Base-by-base conservation (phyloP, 1,140 invertebrate species). In the Carcinoscorpius rotundicauda region DNA sequence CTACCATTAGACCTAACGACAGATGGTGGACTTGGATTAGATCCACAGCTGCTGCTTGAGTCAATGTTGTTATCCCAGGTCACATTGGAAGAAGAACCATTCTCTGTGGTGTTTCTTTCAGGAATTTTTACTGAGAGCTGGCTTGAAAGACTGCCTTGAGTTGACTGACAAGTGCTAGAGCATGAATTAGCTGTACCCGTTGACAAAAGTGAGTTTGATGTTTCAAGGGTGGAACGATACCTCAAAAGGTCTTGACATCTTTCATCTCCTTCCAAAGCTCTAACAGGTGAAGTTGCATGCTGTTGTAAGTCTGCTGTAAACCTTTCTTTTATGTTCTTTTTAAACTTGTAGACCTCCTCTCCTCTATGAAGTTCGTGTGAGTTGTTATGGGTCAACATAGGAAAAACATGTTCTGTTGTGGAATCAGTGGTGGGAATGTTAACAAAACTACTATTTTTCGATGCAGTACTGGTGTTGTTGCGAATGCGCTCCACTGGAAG, bases 271-370 rank as follows among this genome's bases (percentile, higher is more conserved):
- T 56, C 10, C 52, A 62, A 6, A n/a, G 48, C 9, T 66, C 65
- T 3, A 51, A 9, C 49, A 65, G 5, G 51, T 59, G 61, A 6
- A 66, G 49, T 55, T 66, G 62, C 5, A 59, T 60, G 58, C 60
- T 66, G 10, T 63, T 63, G n/a, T 66, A 71, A 50, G 60, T 78
- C 78, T 51, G 78, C 73, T 10, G 75, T 76, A 72, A 96, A 96
- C 59, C 92, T 80, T 73, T 93, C 86, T 70, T 94, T 93, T 66
- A 97, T 96, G 69, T 88, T 91, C 71, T 90, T 94, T 78, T 97
- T 97, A 78, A 94, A 95, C 78, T 97, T 95, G 79, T 95, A 95
- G 60, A 81, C 83, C 69, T 70, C 65, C 48, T 70, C 69, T n/a
- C 6, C 53, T 55, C 29, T 29, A 29, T 29, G 29, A 29, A 29